Base-by-base conservation (phyloP, 2,113 vertebrate genomes). In the Dicentrarchus labrax region DNA sequence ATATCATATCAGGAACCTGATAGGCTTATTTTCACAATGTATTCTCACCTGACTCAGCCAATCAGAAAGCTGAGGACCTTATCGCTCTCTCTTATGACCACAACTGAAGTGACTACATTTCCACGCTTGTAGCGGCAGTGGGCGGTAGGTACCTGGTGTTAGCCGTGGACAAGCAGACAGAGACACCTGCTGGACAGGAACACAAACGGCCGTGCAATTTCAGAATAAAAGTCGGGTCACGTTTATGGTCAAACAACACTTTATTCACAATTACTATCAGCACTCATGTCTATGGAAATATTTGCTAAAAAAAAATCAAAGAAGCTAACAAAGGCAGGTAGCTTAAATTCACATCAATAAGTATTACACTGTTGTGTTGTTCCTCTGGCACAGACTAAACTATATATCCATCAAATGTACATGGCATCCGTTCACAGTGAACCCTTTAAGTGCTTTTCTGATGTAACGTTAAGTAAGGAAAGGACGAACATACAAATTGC, bases 221-320 rank as follows among this genome's bases (percentile, higher is more conserved):
- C 72, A 86, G 13, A 82, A 83, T 67, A 81, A 76, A 70, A 72
- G 45, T n/a, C 66, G 2, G 12, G 36, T 62, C 75, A 60, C 8
- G 3, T 74, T 79, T 56, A 79, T 83, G 88, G 72, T 89, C 89
- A 92, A 90, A 90, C 85, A 88, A 85, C 83, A 93, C 87, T 94
- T 94, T 95, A 94, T 94, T 94, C 92, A 94, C 94, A 93, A 76
- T 78, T 47, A 92, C 88, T 91, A 92, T 78, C 74, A 83, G 83
- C 78, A 90, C 66, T 89, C 84, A 90, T 36, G 51, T 89, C 91
- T 91, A 93, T 83, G 67, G 78, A 90, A 89, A 73, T 80, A 73
- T 88, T 76, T 77, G 61, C 89, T 90, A 87, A 75, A 17, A 72
- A 53, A 60, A 80, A 80, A 80, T 47, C 8, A 83, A 82, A 88